A percentile compares a stretch with the other conserved stretches of the same genome.
Evolutionary conservation across 2,888 invertebrate genomes (phyloP).

Genomic region (Sclerodermus sp.): DNA sequence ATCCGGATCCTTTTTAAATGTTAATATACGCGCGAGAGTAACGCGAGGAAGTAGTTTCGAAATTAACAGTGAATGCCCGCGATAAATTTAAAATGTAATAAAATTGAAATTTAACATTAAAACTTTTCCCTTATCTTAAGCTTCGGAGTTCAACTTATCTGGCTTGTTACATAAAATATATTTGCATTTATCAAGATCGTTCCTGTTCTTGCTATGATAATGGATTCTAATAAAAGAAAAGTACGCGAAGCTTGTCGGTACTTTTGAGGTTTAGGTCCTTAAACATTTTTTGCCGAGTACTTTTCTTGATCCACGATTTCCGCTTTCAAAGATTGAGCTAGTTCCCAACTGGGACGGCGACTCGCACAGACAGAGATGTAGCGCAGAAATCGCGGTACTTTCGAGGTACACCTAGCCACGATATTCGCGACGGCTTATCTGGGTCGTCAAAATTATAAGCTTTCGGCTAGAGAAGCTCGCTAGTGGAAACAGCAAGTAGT

Average conservation of each 20-base stretch:
- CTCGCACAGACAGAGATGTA: slow-evolving; percentile 14
- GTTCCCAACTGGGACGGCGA: slow-evolving; percentile 21
- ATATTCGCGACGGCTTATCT: slow-evolving; percentile 34
- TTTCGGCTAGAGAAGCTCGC: slow-evolving; percentile 28
- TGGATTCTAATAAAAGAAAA: too few relatives aligned
- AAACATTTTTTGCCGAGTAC: slow-evolving; percentile 13
- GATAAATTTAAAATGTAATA: too few relatives aligned
- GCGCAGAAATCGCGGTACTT: slow-evolving; percentile 24
- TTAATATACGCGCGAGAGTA: too few relatives aligned
- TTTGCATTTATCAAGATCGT: too few relatives aligned
- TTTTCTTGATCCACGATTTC: slow-evolving; percentile 18
- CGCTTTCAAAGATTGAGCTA: slow-evolving; percentile 15
- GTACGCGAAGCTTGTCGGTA: not conserved
- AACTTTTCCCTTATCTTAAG: too few relatives aligned
- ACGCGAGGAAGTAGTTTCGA: too few relatives aligned
- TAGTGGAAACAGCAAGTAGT: slow-evolving; percentile 25
- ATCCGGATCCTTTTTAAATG: too few relatives aligned
- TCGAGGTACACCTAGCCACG: slow-evolving; percentile 16
- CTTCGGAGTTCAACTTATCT: too few relatives aligned
- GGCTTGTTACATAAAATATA: too few relatives aligned
- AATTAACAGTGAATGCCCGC: too few relatives aligned
- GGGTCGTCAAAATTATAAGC: slow-evolving; percentile 40
- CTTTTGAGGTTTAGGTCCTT: not conserved
- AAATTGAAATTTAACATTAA: too few relatives aligned
- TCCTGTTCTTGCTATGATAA: too few relatives aligned